Percentiles rank a stretch among this genome's conserved stretches.
These are phyloP conservation scores for Laticauda laticaudata DNA, from an alignment of 2,113 vertebrate species.

Conservation along the genomic window DNA sequence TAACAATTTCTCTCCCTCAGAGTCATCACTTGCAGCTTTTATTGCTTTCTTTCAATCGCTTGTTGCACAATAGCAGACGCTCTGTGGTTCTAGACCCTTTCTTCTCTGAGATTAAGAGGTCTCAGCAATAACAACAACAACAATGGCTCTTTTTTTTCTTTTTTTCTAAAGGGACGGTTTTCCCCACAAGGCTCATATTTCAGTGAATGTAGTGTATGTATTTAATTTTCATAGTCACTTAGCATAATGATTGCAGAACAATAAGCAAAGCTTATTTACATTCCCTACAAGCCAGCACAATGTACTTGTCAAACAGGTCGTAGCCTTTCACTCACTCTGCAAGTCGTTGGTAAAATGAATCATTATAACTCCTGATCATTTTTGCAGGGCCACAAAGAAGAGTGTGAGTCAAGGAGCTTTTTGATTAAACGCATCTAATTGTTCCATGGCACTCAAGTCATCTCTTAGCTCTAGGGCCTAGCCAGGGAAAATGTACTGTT, in stretches of 20 bases:
- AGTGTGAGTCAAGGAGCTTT: constrained; percentile 35
- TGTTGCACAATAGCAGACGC: not conserved
- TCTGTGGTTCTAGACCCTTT: not conserved
- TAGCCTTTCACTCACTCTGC: constrained; percentile 38
- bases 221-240: constrained; percentile 47
- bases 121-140: not conserved
- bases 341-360: constrained; percentile 42
- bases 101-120: not conserved
- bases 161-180: not conserved
- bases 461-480: not conserved
- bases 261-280: constrained; percentile 28
- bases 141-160: not conserved
- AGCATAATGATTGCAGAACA: constrained; percentile 36
- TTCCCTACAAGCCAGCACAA: constrained; percentile 1
- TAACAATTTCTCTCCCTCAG: not conserved
- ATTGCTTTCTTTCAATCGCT: not conserved
- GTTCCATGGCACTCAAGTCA: not conserved
- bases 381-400: constrained; percentile 44
- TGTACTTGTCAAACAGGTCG: constrained; percentile 25
- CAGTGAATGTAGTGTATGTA: not conserved
- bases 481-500: constrained; percentile 13
- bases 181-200: not conserved
- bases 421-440: constrained; percentile 44
- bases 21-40: not conserved
- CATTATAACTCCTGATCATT: constrained; percentile 51